Conservation (phyloP, 2,113 vertebrate species). For the Tichodroma muraria region DNA sequence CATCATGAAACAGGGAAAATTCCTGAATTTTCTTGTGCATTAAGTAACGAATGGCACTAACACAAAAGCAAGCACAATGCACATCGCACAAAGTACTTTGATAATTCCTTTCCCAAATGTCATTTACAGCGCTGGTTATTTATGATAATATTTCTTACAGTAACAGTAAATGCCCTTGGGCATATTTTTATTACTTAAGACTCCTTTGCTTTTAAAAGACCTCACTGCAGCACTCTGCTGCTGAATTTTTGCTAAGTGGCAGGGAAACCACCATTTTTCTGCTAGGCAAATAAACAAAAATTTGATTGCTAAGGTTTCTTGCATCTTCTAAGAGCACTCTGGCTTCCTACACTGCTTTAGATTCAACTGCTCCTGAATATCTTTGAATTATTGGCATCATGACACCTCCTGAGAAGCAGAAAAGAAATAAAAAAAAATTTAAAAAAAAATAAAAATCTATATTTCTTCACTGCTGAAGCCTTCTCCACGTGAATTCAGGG, state of each 20-base stretch:
- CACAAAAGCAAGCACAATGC: background rate
- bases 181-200: background rate
- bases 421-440: background rate
- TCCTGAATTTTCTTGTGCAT: background rate
- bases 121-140: background rate
- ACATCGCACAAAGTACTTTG: background rate
- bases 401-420: accelerated
- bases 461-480: background rate
- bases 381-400: background rate
- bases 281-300: background rate
- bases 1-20: background rate
- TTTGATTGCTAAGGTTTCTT: background rate
- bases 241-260: background rate
- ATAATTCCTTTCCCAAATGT: background rate
- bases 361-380: background rate
- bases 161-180: background rate
- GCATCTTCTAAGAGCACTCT: background rate
- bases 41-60: background rate
- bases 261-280: background rate
- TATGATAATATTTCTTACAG: background rate
- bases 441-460: background rate
- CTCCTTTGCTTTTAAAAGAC: background rate
- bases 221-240: background rate
- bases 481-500: background rate
- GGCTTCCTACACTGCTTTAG: background rate